phyloP scores from a whole-genome alignment of 2,888 invertebrate genomes.

The Metalampra italica region DNA sequence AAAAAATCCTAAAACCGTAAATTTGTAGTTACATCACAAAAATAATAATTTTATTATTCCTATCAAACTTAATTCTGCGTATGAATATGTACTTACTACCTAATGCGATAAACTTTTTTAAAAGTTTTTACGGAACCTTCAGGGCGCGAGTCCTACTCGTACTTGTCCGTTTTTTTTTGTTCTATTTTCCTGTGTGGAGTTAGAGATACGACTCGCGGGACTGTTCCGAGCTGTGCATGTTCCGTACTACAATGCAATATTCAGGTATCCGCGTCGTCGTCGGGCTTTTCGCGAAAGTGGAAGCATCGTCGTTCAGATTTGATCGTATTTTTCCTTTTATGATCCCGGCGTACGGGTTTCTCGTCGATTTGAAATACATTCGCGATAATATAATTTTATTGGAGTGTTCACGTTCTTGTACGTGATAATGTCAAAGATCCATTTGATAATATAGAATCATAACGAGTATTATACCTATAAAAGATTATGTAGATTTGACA shows the following conservation, averaged over 20 bases:
- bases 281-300: conserved; percentile 13
- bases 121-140: too few species aligned
- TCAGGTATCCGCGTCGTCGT: conserved; percentile 18
- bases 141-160: too few species aligned
- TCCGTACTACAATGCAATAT: conserved; percentile 20
- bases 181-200: neutral
- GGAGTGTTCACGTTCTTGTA: too few species aligned
- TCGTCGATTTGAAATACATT: too few species aligned
- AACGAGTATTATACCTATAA: neutral
- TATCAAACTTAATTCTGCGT: too few species aligned
- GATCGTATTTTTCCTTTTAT: conserved; percentile 17
- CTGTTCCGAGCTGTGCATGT: conserved; percentile 13
- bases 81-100: too few species aligned
- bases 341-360: neutral
- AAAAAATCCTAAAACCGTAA: too few species aligned
- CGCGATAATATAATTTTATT: too few species aligned
- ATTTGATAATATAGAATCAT: neutral
- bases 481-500: too few species aligned
- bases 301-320: conserved; percentile 13
- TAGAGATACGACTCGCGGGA: conserved; percentile 10
- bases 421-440: neutral
- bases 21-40: too few species aligned
- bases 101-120: too few species aligned
- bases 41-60: too few species aligned
- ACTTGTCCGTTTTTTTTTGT: neutral